Evolutionary conservation across 2,888 invertebrate species (phyloP), one percentile per base, ranked within the genome.

Genomic region (Mimas tiliae): DNA sequence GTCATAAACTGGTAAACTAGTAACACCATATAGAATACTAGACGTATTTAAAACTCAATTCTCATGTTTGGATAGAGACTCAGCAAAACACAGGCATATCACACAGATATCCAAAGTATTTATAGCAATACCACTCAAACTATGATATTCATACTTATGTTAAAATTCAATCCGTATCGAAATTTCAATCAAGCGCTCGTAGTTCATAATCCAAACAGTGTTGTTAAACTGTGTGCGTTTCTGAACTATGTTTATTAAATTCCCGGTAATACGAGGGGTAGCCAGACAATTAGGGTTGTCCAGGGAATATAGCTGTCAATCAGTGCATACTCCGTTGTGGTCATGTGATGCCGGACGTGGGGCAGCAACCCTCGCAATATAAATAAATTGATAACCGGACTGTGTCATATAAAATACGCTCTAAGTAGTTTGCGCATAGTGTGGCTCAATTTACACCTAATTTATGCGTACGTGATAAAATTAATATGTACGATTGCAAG

Each of bases 261-360:
- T 85, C 83, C 78, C 79, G 78, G 77, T 87, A 86, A 87, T 85
- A 83, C 74, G 83, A 83, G 87, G 87, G 84, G 82, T 42, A 83
- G 83, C 74, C 81, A 77, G 81, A 83, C 84, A 80, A 86, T 87
- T 88, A 87, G 85, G 87, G 86, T 81, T 85, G 86, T 81, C 82
- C 80, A 82, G 86, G 88, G 88, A 87, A 84, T 84, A 82, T 77
- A 81, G 77, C 86, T 83, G 90, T 90, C 90, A 88, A 88, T 89
- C 90, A 87, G 79, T 78, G 74, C 78, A 74, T 77, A 78, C 77
- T 80, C 72, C 67, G 76, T 70, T 76, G 82, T 71, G 83, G 86
- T 83, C 80, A 85, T 79, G 70, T 69, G 85, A 88, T 86, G 85
- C 80, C 82, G 84, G 82, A 82, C 72, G 75, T 74, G 70, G 84